Conservation (phyloP, 2,888 invertebrate genomes). For the Acheta domesticus region DNA sequence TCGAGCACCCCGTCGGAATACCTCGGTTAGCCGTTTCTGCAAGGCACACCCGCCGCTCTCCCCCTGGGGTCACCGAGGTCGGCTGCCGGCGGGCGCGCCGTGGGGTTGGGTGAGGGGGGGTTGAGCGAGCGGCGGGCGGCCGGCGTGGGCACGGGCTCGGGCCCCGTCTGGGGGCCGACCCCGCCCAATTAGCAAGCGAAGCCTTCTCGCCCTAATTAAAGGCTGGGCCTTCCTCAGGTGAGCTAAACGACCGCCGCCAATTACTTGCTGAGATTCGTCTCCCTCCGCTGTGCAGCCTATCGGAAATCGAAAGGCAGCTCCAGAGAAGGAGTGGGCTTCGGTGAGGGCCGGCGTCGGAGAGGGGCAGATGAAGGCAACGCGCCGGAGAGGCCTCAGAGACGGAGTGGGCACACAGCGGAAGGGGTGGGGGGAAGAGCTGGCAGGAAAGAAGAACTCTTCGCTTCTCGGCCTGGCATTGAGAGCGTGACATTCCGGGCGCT, state of each 20-base stretch:
- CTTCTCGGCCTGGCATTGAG: no score
- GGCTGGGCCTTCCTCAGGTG: constrained; percentile 1
- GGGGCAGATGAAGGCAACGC: background rate
- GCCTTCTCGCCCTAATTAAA: constrained; percentile 7
- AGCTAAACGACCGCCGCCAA: constrained; percentile 18
- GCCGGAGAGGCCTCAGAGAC: no score
- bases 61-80: no score
- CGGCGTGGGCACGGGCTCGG: no score
- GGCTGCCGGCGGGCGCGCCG: no score
- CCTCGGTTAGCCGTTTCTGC: no score
- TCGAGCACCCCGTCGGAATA: no score
- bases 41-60: no score
- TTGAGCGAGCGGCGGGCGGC: no score
- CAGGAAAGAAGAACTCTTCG: background rate
- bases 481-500: no score
- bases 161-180: background rate
- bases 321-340: background rate
- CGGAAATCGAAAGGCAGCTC: background rate
- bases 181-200: background rate
- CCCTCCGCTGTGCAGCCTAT: background rate
- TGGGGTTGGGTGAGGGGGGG: no score
- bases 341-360: background rate
- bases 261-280: constrained; percentile 18
- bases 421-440: background rate
- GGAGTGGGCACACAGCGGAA: background rate